These are phyloP conservation scores for Mionectes macconnelli DNA, from an alignment of 2,113 vertebrate genomes.

Conservation along the genomic window DNA sequence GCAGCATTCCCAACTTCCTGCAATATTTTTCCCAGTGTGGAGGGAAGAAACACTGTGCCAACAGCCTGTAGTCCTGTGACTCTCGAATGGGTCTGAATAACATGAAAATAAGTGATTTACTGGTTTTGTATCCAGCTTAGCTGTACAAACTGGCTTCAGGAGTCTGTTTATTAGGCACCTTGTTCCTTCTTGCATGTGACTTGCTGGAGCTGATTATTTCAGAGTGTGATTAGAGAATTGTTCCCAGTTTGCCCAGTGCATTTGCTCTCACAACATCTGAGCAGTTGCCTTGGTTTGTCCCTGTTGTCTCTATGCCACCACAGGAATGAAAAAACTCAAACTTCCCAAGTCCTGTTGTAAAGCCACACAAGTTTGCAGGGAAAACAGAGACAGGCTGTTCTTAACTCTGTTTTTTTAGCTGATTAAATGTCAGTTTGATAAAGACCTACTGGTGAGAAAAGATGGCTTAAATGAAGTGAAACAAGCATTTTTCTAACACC, in stretches of 20 bases:
- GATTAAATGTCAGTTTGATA: neutral
- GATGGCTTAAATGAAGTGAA: neutral
- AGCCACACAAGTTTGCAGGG: neutral
- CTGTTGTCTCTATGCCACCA: neutral
- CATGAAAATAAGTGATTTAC: neutral
- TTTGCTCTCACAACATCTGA: neutral
- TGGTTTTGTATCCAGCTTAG: neutral
- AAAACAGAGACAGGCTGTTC: neutral
- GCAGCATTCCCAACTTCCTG: neutral
- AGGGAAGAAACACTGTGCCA: neutral
- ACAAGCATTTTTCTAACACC: neutral
- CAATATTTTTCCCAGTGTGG: neutral
- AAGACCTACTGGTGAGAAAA: neutral
- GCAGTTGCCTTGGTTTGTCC: neutral
- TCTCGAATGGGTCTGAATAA: neutral
- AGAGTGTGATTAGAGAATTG: neutral
- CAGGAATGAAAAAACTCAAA: neutral
- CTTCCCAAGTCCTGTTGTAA: neutral
- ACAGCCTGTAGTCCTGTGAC: neutral
- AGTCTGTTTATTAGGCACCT: neutral
- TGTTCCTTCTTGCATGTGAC: neutral
- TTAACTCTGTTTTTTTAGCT: neutral
- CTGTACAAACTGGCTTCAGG: neutral
- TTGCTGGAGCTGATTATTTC: neutral
- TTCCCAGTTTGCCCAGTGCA: neutral